phyloP scores from a whole-genome alignment of 2,113 vertebrate genomes.

The Myrmophylax atrothorax region DNA sequence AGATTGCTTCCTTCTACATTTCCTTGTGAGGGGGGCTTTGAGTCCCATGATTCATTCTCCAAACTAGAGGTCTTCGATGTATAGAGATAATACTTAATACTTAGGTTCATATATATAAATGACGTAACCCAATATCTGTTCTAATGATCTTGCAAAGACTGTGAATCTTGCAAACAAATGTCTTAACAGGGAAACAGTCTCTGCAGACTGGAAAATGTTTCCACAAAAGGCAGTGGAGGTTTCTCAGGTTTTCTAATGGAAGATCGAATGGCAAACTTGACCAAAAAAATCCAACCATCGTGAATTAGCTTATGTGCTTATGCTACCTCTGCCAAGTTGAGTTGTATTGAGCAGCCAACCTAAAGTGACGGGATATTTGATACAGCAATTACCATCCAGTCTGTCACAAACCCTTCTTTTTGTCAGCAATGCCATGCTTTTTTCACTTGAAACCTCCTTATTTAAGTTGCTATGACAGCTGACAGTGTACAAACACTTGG shows the following conservation, averaged over 20 bases:
- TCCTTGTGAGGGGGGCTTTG: neutral
- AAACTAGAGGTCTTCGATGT: neutral
- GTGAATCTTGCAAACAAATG: neutral
- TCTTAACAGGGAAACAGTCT: neutral
- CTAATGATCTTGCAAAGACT: neutral
- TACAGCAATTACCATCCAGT: neutral
- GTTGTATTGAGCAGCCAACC: neutral
- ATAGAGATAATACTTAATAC: neutral
- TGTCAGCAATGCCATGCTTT: neutral
- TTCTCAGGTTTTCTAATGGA: neutral
- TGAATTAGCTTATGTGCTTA: neutral
- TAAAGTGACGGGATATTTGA: neutral
- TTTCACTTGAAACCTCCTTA: neutral
- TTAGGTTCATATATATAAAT: neutral
- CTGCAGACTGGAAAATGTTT: neutral
- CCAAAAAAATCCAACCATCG: neutral
- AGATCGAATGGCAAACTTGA: neutral
- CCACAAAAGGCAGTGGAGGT: neutral
- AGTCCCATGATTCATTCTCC: neutral
- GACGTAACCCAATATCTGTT: neutral
- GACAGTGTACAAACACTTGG: neutral
- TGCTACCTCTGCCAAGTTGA: neutral
- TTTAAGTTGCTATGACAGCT: neutral
- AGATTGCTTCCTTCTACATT: neutral
- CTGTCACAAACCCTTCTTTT: neutral